A percentile compares a stretch with the other conserved stretches of the same genome.
Evolutionary conservation across 2,113 vertebrate species (phyloP).

Genomic region (Salvelinus sp.): DNA sequence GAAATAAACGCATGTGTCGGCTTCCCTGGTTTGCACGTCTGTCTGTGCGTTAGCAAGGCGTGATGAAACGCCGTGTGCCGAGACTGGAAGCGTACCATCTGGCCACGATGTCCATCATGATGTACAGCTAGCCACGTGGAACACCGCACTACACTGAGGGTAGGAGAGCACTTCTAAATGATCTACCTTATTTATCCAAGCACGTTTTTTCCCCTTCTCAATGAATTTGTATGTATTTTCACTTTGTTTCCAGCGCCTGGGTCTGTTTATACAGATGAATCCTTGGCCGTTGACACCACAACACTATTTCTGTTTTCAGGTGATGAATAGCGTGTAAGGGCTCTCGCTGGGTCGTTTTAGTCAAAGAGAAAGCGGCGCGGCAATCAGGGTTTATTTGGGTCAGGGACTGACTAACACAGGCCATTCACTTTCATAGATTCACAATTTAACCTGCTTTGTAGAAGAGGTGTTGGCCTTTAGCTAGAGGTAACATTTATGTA

Average conservation of each 20-base stretch:
- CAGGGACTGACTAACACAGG: slow-evolving; percentile 3
- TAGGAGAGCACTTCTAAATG: slow-evolving; percentile 19
- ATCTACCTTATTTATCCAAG: slow-evolving; percentile 14
- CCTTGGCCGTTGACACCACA: slow-evolving; percentile 21
- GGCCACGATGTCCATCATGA: slow-evolving; percentile 33
- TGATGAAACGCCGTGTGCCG: slow-evolving; percentile 15
- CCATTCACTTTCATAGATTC: slow-evolving; percentile 24
- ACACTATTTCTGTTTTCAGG: slow-evolving; percentile 29
- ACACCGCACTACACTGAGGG: slow-evolving; percentile 40
- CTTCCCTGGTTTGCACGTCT: background rate
- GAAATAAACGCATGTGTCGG: background rate
- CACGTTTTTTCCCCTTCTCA: slow-evolving; percentile 4
- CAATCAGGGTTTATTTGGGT: slow-evolving; percentile 23
- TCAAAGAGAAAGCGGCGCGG: background rate
- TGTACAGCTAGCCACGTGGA: slow-evolving; percentile 47
- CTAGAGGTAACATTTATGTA: background rate
- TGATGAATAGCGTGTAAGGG: slow-evolving; percentile 28
- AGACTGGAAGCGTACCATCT: slow-evolving; percentile 53
- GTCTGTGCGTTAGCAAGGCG: slow-evolving; percentile 9
- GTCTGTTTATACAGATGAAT: slow-evolving; percentile 21
- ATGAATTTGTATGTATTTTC: slow-evolving; percentile 42
- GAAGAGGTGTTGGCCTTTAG: background rate
- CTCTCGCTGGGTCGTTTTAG: background rate
- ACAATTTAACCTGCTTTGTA: background rate
- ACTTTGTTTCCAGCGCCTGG: slow-evolving; percentile 6